These are phyloP conservation scores for Mormyrus hasselquistii DNA, from an alignment of 2,797 vertebrate species.

Conservation along the genomic window DNA sequence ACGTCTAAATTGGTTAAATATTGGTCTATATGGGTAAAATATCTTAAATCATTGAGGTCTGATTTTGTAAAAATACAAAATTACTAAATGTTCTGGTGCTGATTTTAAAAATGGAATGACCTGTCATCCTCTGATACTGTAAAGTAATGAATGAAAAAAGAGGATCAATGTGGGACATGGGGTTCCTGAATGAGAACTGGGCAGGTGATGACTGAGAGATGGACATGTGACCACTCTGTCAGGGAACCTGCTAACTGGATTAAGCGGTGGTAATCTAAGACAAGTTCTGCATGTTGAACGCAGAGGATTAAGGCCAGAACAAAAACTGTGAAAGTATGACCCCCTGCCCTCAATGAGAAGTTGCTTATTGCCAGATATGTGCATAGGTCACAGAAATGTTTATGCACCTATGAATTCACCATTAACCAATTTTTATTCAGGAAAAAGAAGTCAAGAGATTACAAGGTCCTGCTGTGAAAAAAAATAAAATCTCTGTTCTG, in stretches of 20 bases:
- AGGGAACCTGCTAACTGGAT: slow-evolving; percentile 40
- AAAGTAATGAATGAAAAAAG: background rate
- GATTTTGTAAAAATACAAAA: background rate
- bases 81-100: background rate
- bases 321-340: slow-evolving; percentile 33
- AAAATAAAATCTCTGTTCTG: background rate
- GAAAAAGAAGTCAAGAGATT: background rate
- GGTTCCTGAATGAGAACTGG: slow-evolving; percentile 8
- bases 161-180: background rate
- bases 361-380: background rate
- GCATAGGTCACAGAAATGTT: background rate
- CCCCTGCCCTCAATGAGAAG: slow-evolving; percentile 2
- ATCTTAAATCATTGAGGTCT: background rate
- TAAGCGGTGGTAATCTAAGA: slow-evolving; percentile 40
- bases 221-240: slow-evolving; percentile 33
- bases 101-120: background rate
- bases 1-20: background rate
- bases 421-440: background rate
- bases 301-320: slow-evolving; percentile 41
- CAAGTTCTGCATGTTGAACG: slow-evolving; percentile 40
- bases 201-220: background rate
- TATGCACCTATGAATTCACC: background rate
- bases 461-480: background rate
- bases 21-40: background rate
- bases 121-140: background rate